These are phyloP conservation scores for Acanthornis magna DNA, from an alignment of 2,797 vertebrate species.

Conservation along the genomic window DNA sequence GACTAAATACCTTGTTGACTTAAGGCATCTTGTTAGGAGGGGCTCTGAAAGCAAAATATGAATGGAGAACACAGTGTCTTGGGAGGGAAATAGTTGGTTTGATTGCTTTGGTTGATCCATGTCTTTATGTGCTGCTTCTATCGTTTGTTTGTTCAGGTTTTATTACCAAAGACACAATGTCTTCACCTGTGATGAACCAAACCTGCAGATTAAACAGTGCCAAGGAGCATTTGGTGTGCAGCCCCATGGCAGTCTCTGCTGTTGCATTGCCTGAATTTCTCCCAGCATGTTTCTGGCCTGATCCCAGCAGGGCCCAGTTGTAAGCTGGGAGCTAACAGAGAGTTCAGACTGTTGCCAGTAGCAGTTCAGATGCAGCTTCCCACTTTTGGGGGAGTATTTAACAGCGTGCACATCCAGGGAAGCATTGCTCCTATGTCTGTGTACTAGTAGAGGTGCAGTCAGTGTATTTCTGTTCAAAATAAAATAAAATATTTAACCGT, in stretches of 20 bases:
- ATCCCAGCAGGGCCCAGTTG: background rate
- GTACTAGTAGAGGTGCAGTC: background rate
- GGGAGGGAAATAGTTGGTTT: background rate
- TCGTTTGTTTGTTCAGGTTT: too few species aligned
- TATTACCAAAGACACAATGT: background rate
- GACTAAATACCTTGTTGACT: background rate
- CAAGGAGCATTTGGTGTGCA: background rate
- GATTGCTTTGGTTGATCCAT: background rate
- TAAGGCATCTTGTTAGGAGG: background rate
- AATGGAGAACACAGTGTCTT: background rate
- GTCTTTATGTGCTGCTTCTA: background rate
- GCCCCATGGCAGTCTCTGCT: background rate
- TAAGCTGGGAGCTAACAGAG: background rate
- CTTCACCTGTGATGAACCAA: background rate
- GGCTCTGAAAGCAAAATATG: background rate
- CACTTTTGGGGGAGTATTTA: background rate
- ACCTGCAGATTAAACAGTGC: background rate
- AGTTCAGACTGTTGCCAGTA: accelerated
- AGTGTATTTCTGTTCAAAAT: background rate
- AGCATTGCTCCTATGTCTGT: background rate
- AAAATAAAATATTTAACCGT: background rate
- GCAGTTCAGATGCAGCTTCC: background rate
- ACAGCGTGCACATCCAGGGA: background rate
- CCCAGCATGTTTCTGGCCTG: background rate
- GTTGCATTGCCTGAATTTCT: background rate